Conservation (phyloP, 2,888 invertebrate species). For the Amphimallon solstitiale region DNA sequence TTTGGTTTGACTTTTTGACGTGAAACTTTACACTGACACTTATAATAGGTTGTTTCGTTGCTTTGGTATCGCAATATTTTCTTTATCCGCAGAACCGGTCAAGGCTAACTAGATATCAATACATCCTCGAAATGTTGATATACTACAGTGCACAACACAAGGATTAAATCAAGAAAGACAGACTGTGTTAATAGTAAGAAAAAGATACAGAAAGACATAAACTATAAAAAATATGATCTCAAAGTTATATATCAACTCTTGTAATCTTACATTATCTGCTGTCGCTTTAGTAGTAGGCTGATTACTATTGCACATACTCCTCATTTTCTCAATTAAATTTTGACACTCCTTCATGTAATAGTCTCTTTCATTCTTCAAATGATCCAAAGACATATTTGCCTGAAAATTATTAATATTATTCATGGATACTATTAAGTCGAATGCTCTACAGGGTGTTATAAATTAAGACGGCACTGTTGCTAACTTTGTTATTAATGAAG, state of each 20-base stretch:
- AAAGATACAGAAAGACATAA: background rate
- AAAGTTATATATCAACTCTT: background rate
- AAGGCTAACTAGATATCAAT: too few relatives aligned
- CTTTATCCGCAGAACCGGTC: too few relatives aligned
- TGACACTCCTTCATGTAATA: conserved; percentile 65
- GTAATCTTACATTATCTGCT: conserved; percentile 21
- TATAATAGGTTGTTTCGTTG: too few relatives aligned
- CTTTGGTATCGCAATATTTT: too few relatives aligned
- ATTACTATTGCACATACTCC: conserved; percentile 45
- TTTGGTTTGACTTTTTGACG: too few relatives aligned
- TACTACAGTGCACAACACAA: background rate
- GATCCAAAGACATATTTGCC: conserved; percentile 50
- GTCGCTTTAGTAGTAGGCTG: background rate
- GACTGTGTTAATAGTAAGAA: too few relatives aligned
- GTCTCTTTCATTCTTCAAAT: conserved; percentile 64
- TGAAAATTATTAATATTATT: conserved; percentile 10
- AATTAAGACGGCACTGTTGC: too few relatives aligned
- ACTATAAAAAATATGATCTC: background rate
- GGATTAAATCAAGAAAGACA: background rate
- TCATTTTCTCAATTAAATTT: conserved; percentile 60
- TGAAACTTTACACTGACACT: too few relatives aligned
- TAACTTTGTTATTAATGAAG: too few relatives aligned
- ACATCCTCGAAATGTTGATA: too few relatives aligned
- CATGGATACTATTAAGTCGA: too few relatives aligned
- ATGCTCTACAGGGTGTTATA: too few relatives aligned